These are phyloP conservation scores for Myrmecobius fasciatus DNA, from an alignment of 2,113 vertebrate genomes.

Conservation along the genomic window DNA sequence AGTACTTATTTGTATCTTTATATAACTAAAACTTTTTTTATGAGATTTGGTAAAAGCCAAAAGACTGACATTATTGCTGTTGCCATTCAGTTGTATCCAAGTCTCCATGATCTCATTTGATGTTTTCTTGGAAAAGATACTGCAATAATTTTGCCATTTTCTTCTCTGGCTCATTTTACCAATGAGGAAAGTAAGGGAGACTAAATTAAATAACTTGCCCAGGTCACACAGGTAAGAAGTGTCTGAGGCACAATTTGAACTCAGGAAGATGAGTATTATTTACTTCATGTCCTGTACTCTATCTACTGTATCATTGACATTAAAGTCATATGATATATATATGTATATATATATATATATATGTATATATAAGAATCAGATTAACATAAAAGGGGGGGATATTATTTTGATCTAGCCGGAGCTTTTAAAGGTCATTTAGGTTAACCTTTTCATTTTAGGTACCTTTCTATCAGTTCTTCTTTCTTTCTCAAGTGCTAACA, in stretches of 20 bases:
- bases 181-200: not conserved
- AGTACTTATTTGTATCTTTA: not conserved
- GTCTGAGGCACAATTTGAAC: not conserved
- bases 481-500: not conserved
- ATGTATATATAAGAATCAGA: not conserved
- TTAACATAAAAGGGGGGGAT: not conserved
- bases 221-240: not conserved
- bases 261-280: not conserved
- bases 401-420: not conserved
- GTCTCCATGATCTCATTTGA: not conserved
- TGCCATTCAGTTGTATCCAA: not conserved
- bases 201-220: not conserved
- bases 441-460: not conserved
- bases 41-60: not conserved
- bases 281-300: too few species aligned
- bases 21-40: constrained; percentile 1
- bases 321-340: not conserved
- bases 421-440: not conserved
- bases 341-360: too few species aligned
- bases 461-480: not conserved
- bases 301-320: not conserved
- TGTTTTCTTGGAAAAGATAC: not conserved
- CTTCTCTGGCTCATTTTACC: not conserved
- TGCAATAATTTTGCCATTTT: not conserved
- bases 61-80: not conserved